Evolutionary conservation across 2,113 vertebrate genomes (phyloP).

Genomic region (Turnix velox): DNA sequence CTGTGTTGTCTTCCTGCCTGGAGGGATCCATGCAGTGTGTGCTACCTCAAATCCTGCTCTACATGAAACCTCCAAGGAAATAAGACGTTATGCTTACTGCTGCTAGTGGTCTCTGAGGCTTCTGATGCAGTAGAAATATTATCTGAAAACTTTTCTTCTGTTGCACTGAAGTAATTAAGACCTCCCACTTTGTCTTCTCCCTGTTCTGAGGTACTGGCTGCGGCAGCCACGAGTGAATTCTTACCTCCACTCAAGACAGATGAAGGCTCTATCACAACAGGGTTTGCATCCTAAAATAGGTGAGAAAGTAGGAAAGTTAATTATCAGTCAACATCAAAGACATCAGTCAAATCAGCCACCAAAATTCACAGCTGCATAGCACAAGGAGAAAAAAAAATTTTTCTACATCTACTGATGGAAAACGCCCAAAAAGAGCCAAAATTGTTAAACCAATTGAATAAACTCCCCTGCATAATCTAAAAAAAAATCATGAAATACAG

Average conservation of each 20-base stretch:
- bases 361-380: neutral
- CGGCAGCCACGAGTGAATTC: constrained; percentile 67
- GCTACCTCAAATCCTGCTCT: constrained; percentile 17
- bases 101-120: constrained; percentile 84
- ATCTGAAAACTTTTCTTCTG: constrained; percentile 89
- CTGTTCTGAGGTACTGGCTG: constrained; percentile 72
- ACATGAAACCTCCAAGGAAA: constrained; percentile 47
- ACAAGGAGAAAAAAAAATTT: neutral
- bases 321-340: neutral
- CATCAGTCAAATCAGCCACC: neutral
- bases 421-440: neutral
- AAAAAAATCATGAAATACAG: neutral
- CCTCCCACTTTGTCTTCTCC: constrained; percentile 73
- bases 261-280: constrained; percentile 90
- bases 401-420: neutral
- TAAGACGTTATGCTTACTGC: constrained; percentile 78
- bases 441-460: neutral
- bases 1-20: neutral
- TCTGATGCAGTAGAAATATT: constrained; percentile 91
- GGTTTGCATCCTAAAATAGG: constrained; percentile 83
- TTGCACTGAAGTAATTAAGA: constrained; percentile 74
- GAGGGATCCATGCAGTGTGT: constrained; percentile 7
- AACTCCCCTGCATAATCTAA: neutral
- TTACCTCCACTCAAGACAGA: constrained; percentile 82
- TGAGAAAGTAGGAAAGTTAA: neutral